Base-by-base conservation (phyloP, 2,888 invertebrate genomes). In the Pristionchus fissidentatus region DNA sequence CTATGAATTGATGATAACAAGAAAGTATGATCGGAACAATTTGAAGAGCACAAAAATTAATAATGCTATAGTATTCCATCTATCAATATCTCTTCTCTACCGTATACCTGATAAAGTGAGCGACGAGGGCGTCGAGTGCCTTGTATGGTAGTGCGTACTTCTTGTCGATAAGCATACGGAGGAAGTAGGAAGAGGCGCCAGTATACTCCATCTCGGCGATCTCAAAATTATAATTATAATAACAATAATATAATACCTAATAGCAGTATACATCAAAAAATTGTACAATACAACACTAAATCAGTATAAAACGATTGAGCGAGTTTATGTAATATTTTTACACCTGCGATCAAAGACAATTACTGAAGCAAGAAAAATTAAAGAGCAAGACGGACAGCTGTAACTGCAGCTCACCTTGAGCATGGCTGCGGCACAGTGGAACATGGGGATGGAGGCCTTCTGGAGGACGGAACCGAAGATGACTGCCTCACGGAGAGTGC, bases 161-260 rank as follows among this genome's bases (percentile, higher is more conserved):
- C 93, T 99, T 99, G 92, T 98, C 97, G 86, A 99, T 95, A 85
- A 99, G 95, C 92, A 97, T 96, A 85, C 97, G 94, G 83, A 99
- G 94, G 92, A 99, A 97, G 91, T 98, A 96, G 49, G 97, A 97
- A 93, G 96, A 97, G 0, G 98, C 96, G 2, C 98, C 98, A 38
- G 95, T 96, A 92, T 97, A 98, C 90, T 96, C 96, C 97, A 98
- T 97, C 94, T 97, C 97, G 62, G 97, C 97, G 84, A 99, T 96
- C 94, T 97, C 96, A 43, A 97, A 35, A 8, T 1, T 93, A 83
- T 13, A 8, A 5, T 62, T 62, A 29, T 10, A 15, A 80, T 26
- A 82, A 52, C 15, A 35, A 32, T 38, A 8, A 10, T 26, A n/a
- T 57, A 26, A 57, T 2, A 46, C 10, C 77, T 60, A 1, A 57